Base-by-base conservation (phyloP, 2,797 vertebrate genomes). In the Chaenodraco wilsoni region DNA sequence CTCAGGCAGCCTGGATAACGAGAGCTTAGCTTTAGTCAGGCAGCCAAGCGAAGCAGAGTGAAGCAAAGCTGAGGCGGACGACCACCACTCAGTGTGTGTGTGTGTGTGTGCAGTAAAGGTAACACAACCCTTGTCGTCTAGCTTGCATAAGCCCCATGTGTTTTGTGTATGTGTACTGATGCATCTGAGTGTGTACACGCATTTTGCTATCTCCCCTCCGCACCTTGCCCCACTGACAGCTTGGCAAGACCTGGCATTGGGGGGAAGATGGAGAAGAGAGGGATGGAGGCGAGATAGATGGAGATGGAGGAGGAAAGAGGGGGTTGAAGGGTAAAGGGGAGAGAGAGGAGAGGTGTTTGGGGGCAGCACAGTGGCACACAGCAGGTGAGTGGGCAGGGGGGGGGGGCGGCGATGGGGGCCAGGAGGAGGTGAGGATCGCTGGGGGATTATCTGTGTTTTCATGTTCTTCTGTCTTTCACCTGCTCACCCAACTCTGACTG, bases 181-280 rank as follows among this genome's bases (percentile, higher is more conserved):
- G 87, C 83, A 13, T 88, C 69, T 79, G 78, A 85, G 69, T 84
- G 78, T 84, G 74, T 71, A 71, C 78, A 79, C 62, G 74, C 50
- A 27, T 76, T 80, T 82, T 75, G 85, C 92, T 93, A 94, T 95
- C 94, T 93, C 82, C 79, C 73, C 67, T 85, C 79, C 79, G 86
- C 94, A 95, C 94, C 92, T 94, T 95, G 90, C 85, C 89, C 92
- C 83, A 84, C 84, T 88, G 87, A 92, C 89, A 88, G 91, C 87
- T 92, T 87, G 91, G 87, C 82, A 80, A 85, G 73, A 81, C 78
- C 68, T 62, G 78, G 66, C 52, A 41, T 86, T 82, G 73, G 82
- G 33, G 86, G 88, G 84, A 70, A 72, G 83, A 81, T 60, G 73
- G 75, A 81, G 78, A 60, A 27, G 27, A 27, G 61, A 33, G 67